Conservation (phyloP, 2,797 vertebrate genomes). For the Brachyalestes nurse region DNA sequence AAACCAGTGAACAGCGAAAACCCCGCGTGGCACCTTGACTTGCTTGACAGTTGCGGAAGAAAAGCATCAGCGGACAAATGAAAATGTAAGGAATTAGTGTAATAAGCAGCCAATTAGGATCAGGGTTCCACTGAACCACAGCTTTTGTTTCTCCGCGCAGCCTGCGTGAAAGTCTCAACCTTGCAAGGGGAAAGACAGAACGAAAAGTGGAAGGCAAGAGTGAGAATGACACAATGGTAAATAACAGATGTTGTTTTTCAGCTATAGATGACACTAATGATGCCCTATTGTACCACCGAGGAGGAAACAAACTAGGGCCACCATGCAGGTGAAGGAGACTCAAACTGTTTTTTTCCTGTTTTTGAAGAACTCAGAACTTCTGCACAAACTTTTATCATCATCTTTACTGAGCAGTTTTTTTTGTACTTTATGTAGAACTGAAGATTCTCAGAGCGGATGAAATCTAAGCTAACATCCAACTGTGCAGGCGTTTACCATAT, state of each 20-base stretch:
- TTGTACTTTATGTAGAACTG: background rate
- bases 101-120: constrained; percentile 74
- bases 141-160: constrained; percentile 72
- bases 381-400: constrained; percentile 3
- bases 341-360: background rate
- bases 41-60: constrained; percentile 65
- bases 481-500: constrained; percentile 13
- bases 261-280: constrained; percentile 38
- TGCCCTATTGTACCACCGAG: constrained; percentile 22
- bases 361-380: background rate
- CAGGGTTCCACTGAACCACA: constrained; percentile 75
- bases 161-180: constrained; percentile 6
- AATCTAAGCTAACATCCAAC: constrained; percentile 3
- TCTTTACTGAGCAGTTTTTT: background rate
- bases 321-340: background rate
- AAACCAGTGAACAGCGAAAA: constrained; percentile 40
- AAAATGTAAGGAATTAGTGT: constrained; percentile 61
- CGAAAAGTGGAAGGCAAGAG: constrained; percentile 52
- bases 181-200: constrained; percentile 23
- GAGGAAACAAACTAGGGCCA: constrained; percentile 23
- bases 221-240: constrained; percentile 28
- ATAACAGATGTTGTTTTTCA: constrained; percentile 36
- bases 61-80: constrained; percentile 67
- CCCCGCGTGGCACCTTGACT: constrained; percentile 25
- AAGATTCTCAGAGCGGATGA: background rate